phyloP scores from a whole-genome alignment of 2,797 vertebrate genomes.

The Sebastes diaconus region DNA sequence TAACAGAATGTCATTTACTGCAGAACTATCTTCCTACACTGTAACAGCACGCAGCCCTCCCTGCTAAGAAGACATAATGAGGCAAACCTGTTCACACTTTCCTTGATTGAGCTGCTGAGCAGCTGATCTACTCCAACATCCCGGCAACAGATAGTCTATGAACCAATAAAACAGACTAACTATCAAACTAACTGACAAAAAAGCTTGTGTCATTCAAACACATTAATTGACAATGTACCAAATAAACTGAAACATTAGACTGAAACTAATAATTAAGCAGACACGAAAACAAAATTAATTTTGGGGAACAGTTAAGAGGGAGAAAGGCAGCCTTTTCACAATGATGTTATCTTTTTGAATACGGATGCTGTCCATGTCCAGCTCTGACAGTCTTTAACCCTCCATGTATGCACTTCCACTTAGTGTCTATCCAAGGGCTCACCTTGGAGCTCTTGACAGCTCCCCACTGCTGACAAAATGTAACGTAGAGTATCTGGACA shows the following conservation, averaged over 20 bases:
- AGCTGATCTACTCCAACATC: neutral
- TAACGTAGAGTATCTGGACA: conserved; percentile 20
- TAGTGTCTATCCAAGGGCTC: conserved; percentile 41
- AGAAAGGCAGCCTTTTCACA: neutral
- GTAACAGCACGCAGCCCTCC: neutral
- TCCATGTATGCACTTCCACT: conserved; percentile 16
- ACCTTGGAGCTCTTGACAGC: conserved; percentile 49
- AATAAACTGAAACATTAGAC: neutral
- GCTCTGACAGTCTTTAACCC: conserved; percentile 36
- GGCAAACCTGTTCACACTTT: neutral
- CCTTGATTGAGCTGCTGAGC: neutral
- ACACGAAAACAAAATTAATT: neutral
- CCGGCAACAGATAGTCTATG: neutral
- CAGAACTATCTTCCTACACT: neutral
- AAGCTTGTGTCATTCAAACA: neutral
- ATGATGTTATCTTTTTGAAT: neutral
- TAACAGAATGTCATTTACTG: neutral
- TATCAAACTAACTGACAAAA: no score
- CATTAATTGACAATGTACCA: no score
- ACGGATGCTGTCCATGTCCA: neutral
- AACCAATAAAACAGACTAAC: neutral
- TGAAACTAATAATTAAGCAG: neutral
- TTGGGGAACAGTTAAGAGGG: no score
- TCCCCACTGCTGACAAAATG: conserved; percentile 18
- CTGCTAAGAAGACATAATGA: neutral